Conservation (phyloP, 2,113 vertebrate species). For the Sterna hirundo region DNA sequence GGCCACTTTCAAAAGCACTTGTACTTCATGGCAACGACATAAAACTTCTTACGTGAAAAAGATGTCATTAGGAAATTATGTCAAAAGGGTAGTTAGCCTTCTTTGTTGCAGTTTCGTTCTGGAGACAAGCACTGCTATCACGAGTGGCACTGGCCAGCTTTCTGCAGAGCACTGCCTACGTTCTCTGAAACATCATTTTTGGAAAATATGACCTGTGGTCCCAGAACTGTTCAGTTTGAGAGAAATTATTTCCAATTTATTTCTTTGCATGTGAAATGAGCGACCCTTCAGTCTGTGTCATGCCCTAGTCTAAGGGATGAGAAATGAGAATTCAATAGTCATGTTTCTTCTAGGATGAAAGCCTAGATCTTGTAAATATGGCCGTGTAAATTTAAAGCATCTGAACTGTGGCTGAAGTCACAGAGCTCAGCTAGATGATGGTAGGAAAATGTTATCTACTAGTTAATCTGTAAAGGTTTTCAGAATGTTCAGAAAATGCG, state of each 20-base stretch:
- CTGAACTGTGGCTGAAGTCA: neutral
- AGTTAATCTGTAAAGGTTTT: neutral
- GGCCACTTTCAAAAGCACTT: neutral
- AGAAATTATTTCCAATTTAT: neutral
- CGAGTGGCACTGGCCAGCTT: neutral
- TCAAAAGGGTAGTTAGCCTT: neutral
- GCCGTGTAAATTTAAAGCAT: neutral
- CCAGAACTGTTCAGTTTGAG: neutral
- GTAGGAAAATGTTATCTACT: neutral
- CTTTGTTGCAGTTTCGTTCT: neutral
- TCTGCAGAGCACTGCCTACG: neutral
- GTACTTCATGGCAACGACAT: neutral
- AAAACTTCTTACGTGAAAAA: neutral
- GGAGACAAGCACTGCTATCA: neutral
- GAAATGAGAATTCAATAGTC: conserved; percentile 13
- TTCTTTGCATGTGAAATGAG: neutral
- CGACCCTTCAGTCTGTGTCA: neutral
- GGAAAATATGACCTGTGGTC: neutral
- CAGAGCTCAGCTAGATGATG: neutral
- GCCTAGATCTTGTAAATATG: neutral
- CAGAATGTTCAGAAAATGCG: neutral
- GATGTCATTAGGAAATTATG: neutral
- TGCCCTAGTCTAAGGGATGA: neutral
- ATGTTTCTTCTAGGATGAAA: neutral
- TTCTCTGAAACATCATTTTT: neutral